Conservation (phyloP, 2,113 vertebrate species). For the Eolophus roseicapilla region DNA sequence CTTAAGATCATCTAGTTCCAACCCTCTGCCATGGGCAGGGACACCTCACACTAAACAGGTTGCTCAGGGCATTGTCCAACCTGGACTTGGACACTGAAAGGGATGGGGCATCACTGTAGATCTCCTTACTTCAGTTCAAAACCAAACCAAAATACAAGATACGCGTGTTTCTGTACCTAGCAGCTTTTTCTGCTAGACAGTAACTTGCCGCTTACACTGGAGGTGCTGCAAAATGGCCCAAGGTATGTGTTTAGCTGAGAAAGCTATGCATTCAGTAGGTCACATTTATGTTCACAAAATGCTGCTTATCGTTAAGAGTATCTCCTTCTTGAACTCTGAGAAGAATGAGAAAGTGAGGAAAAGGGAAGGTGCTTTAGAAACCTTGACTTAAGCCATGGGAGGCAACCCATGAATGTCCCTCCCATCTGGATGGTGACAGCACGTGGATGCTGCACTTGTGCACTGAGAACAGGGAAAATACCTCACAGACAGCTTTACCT, state of each 20-base stretch:
- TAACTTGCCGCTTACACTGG: fast-evolving
- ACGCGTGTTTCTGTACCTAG: fast-evolving
- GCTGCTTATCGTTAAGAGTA: not conserved
- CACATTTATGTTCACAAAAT: not conserved
- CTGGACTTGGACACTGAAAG: not conserved
- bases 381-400: not conserved
- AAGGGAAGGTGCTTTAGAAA: not conserved
- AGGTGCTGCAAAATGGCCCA: not conserved
- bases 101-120: not conserved
- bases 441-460: fast-evolving
- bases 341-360: not conserved
- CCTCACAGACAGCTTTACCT: not conserved
- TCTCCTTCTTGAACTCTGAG: not conserved
- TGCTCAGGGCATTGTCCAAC: not conserved
- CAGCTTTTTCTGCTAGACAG: not conserved
- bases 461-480: not conserved
- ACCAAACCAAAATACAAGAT: not conserved
- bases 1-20: not conserved
- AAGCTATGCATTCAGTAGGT: not conserved
- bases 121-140: not conserved
- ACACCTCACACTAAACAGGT: not conserved
- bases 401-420: not conserved
- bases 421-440: fast-evolving
- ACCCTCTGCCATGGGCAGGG: not conserved
- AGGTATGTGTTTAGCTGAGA: fast-evolving